Conservation (phyloP, 2,113 vertebrate species). For the Lamprotornis superbus region DNA sequence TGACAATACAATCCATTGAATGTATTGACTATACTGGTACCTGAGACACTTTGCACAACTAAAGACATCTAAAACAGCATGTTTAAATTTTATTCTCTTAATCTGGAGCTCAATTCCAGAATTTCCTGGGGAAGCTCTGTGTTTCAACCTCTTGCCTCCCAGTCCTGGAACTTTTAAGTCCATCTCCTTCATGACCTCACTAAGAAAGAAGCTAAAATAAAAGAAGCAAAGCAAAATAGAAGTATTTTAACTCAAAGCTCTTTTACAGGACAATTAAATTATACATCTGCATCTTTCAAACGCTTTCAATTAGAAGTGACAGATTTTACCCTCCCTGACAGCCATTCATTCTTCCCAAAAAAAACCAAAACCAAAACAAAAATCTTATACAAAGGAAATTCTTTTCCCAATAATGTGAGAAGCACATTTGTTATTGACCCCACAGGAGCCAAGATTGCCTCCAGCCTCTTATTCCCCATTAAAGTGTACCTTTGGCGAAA, state of each 20-base stretch:
- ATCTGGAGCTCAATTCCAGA: not conserved
- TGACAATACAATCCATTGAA: not conserved
- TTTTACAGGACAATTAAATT: not conserved
- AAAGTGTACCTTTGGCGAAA: conserved; percentile 85
- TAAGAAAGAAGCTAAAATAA: not conserved
- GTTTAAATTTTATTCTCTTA: not conserved
- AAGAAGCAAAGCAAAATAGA: not conserved
- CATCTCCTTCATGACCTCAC: not conserved
- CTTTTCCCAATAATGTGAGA: not conserved
- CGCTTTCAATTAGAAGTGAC: not conserved
- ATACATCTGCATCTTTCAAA: not conserved
- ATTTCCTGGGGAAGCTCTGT: not conserved
- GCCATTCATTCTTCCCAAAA: not conserved
- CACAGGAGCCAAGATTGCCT: not conserved
- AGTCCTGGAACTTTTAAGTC: not conserved
- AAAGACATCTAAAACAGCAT: not conserved
- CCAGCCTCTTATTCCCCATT: not conserved
- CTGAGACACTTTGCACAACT: not conserved
- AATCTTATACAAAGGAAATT: not conserved
- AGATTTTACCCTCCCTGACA: not conserved
- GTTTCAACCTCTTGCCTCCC: not conserved
- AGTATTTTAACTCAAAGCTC: not conserved
- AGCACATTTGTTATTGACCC: not conserved
- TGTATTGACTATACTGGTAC: not conserved
- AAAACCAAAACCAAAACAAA: not conserved